phyloP scores from a whole-genome alignment of 2,888 invertebrate genomes.

The Portevinia maculata region DNA sequence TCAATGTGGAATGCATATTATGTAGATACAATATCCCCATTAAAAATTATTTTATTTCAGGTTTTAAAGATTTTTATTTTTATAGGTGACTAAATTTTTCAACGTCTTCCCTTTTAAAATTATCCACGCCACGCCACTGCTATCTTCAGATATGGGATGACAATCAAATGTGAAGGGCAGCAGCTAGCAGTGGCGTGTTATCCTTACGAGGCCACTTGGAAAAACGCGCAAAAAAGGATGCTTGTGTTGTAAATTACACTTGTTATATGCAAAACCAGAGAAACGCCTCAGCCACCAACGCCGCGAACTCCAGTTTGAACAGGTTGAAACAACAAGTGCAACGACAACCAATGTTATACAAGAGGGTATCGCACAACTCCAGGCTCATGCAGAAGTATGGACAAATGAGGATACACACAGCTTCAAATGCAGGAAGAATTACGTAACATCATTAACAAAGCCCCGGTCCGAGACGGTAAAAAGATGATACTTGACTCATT shows the following conservation, averaged over 20 bases:
- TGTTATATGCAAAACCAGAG: conserved; percentile 35
- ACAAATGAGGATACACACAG: neutral
- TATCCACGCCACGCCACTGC: too few species aligned
- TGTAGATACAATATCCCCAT: too few species aligned
- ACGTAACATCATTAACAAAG: conserved; percentile 24
- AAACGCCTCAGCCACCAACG: conserved; percentile 12
- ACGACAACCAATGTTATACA: conserved; percentile 51
- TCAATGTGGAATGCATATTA: too few species aligned
- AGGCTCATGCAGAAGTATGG: neutral
- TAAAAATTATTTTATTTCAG: too few species aligned
- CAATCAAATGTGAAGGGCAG: conserved; percentile 36
- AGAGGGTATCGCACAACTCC: conserved; percentile 14
- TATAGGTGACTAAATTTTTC: too few species aligned
- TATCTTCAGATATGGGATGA: conserved; percentile 16
- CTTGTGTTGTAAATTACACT: conserved; percentile 8
- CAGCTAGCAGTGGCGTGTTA: conserved; percentile 14
- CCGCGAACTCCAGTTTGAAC: conserved; percentile 31
- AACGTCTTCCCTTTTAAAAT: too few species aligned
- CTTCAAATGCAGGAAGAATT: conserved; percentile 18
- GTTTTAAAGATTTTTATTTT: too few species aligned
- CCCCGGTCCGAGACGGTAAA: conserved; percentile 28
- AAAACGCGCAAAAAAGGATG: conserved; percentile 3
- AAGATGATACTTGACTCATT: conserved; percentile 66
- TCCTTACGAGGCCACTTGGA: neutral
- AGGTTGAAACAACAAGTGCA: conserved; percentile 62